phyloP scores from a whole-genome alignment of 2,113 vertebrate species.

The Hemiscyllium ocellatum region DNA sequence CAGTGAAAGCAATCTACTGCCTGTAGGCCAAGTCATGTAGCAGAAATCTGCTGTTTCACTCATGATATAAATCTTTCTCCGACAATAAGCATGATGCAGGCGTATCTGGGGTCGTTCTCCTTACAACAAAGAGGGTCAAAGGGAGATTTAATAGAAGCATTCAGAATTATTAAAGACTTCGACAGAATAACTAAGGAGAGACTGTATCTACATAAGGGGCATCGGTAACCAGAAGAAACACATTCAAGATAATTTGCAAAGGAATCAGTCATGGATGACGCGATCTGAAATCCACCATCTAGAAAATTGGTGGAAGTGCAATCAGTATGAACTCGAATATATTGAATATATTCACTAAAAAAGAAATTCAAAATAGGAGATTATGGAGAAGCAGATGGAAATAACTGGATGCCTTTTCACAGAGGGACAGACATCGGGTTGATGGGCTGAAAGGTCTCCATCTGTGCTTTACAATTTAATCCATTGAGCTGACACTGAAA shows the following conservation, averaged over 20 bases:
- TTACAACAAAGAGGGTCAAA: background rate
- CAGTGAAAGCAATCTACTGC: background rate
- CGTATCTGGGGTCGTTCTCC: background rate
- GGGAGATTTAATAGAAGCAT: background rate
- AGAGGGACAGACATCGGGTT: background rate
- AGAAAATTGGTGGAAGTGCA: background rate
- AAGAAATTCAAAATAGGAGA: background rate
- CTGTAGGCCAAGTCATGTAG: background rate
- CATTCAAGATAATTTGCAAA: background rate
- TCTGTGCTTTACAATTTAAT: background rate
- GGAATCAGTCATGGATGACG: background rate
- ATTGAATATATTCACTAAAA: background rate
- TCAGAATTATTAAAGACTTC: background rate
- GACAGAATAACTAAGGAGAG: background rate
- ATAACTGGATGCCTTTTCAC: background rate
- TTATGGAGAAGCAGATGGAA: background rate
- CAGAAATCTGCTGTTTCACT: background rate
- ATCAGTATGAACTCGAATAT: background rate
- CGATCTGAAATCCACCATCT: background rate
- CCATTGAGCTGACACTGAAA: background rate
- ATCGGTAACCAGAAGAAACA: background rate
- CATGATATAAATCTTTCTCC: background rate
- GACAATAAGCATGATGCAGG: too few relatives aligned
- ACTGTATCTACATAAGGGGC: background rate
- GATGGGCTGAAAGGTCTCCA: background rate